Base-by-base conservation (phyloP, 1,140 invertebrate species). In the Trichoplusia ni region DNA sequence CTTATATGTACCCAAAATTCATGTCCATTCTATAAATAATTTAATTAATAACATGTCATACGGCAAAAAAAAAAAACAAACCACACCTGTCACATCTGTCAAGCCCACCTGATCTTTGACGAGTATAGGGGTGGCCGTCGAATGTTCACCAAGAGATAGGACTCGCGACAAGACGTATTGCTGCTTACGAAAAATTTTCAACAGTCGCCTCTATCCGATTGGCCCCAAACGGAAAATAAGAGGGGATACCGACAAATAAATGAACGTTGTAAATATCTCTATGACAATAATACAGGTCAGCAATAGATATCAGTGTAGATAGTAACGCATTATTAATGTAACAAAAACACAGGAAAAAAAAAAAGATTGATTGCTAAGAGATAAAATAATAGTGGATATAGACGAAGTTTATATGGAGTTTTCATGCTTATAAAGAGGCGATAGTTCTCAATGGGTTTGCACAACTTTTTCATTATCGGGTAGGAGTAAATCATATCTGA, bases 281-380 rank as follows among this genome's bases (percentile, higher is more conserved):
- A 87, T 84, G 87, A 90, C 85, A 88, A 90, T 90, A 89, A 90
- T 88, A 90, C 87, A 90, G 87, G 85, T 90, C 87, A 90, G 87
- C 87, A 83, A 84, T 85, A 90, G 87, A 90, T 90, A 79, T 77
- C 77, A 81, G 75, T 69, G 56, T 47, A 86, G 87, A 90, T 88
- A 85, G 81, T 69, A 75, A 77, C 62, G 73, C 77, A 77, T 84
- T 86, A 86, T 88, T 82, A 86, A 89, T 90, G 84, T 79, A 75
- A 69, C 77, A 86, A 89, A 80, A 87, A 87, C 84, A 88, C 80
- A 77, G 82, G 83, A 87, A 86, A 89, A 82, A 67, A n/a, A 71
- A 66, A 56, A 58, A 73, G 77, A 85, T 84, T 77, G 76, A 76
- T 76, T 35, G 69, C 6, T 40, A 59, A n/a, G 63, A 75, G 76